Conservation (phyloP, 1,140 invertebrate genomes). For the Drosophila ohnishii region DNA sequence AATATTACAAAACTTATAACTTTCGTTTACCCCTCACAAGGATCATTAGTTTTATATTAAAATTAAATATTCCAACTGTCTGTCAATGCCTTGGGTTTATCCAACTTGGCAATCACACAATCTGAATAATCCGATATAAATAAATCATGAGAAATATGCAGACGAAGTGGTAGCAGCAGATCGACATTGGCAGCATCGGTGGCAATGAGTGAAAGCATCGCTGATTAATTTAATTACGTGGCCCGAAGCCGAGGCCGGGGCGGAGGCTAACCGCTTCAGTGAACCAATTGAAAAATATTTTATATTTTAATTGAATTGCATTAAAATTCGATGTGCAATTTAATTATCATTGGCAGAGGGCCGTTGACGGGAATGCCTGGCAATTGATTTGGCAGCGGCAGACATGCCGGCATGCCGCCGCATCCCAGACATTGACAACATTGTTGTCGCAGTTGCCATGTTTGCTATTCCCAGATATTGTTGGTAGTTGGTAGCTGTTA, state of each 20-base stretch:
- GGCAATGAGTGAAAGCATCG: constrained; percentile 44
- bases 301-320: constrained; percentile 67
- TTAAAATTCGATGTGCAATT: constrained; percentile 67
- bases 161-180: constrained; percentile 9
- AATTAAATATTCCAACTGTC: constrained; percentile 1
- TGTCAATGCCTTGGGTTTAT: constrained; percentile 8
- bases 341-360: constrained; percentile 49
- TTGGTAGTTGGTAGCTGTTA: constrained; percentile 1
- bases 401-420: constrained; percentile 18
- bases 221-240: constrained; percentile 54
- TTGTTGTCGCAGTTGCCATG: constrained; percentile 21
- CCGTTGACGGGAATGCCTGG: constrained; percentile 29
- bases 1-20: too few species aligned
- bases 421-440: constrained; percentile 28
- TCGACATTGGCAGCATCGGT: constrained; percentile 28
- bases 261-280: constrained; percentile 25
- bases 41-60: constrained; percentile 2
- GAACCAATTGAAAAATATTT: constrained; percentile 60
- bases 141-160: constrained; percentile 36
- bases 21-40: too few species aligned
- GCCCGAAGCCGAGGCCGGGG: neutral
- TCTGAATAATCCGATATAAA: constrained; percentile 30
- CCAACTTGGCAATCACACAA: constrained; percentile 4
- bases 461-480: constrained; percentile 13
- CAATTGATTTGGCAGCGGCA: constrained; percentile 39